Evolutionary conservation across 2,888 invertebrate species (phyloP).

Genomic region (Digitonthophagus gazella): DNA sequence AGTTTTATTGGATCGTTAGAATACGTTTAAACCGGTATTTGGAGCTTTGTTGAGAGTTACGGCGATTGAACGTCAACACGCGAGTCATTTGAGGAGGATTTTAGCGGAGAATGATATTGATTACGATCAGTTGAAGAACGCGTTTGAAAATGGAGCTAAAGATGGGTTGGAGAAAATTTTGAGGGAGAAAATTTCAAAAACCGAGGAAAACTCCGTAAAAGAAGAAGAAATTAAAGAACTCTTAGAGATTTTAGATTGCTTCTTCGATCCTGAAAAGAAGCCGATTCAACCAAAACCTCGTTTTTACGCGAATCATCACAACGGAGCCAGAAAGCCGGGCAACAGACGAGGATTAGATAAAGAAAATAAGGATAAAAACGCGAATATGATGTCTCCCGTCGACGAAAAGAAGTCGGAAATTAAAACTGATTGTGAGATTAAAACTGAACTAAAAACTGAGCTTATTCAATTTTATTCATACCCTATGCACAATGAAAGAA

Average conservation of each 20-base stretch:
- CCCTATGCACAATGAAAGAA: too few species aligned
- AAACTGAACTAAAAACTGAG: slow-evolving; percentile 13
- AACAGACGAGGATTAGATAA: slow-evolving; percentile 24
- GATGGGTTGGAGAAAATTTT: slow-evolving; percentile 51
- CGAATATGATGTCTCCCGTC: slow-evolving; percentile 22
- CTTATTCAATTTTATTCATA: too few species aligned
- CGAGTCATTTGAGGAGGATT: slow-evolving; percentile 71
- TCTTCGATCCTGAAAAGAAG: slow-evolving; percentile 74
- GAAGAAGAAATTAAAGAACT: slow-evolving; percentile 70
- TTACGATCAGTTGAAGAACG: slow-evolving; percentile 64
- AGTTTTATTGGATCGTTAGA: slow-evolving; percentile 63
- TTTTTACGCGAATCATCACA: slow-evolving; percentile 38
- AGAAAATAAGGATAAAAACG: slow-evolving; percentile 30
- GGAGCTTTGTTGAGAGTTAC: slow-evolving; percentile 61
- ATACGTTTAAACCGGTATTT: slow-evolving; percentile 69
- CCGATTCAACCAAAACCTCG: slow-evolving; percentile 58
- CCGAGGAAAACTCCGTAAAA: slow-evolving; percentile 61
- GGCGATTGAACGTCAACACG: slow-evolving; percentile 69
- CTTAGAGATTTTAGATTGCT: slow-evolving; percentile 72
- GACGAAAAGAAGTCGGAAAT: slow-evolving; percentile 16
- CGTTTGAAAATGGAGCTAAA: slow-evolving; percentile 57
- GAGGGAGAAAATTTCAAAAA: slow-evolving; percentile 38
- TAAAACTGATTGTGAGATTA: slow-evolving; percentile 21
- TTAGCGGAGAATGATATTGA: slow-evolving; percentile 75
- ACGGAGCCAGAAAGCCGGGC: slow-evolving; percentile 32